Base-by-base conservation (phyloP, 2,797 vertebrate species). In the Sorex maritimensis region DNA sequence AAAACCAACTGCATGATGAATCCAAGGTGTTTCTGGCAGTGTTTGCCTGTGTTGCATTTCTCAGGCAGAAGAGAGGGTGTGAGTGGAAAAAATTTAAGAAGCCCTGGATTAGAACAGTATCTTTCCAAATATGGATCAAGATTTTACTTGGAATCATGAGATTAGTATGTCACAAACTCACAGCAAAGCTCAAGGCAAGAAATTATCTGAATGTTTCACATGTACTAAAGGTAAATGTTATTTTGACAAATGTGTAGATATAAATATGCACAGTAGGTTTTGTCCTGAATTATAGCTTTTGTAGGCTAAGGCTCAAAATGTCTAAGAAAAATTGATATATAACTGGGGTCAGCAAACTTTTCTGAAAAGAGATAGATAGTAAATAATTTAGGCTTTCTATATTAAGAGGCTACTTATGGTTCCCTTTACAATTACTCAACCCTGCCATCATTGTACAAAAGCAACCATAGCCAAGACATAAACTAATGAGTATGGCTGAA, bases 351-450 rank as follows among this genome's bases (percentile, higher is more conserved):
- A 34, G 63, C 15, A 26, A 69, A 86, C 24, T 77, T 88, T 91
- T 81, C 67, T 71, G 21, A 58, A 38, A 90, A 90, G 78, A 19
- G 34, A 34, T 34, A 52, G 55, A 85, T 12, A 81, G 24, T 94
- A 72, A 82, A 83, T 86, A 90, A 44, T 88, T 92, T 58, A 80
- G 68, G 7, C 15, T 93, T 87, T 90, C 8, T 24, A 58, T 28
- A 26, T 52, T 38, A 52, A 28, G 73, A 69, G 49, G 8, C 82
- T 61, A 63, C 1, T 11, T 14, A 28, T 0, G 0, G 8, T 86
- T 24, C 85, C 41, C 77, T 67, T 86, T n/a, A 55, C 8, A 90
- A 12, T 87, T 52, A 68, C 24, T 78, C 17, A 11, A 2, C 30
- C 28, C 61, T 74, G 21, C 30, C 24, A 67, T 28, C 24, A 67